A percentile compares a stretch with the other conserved stretches of the same genome.
phyloP scores from a whole-genome alignment of 2,797 vertebrate species.

The Dallia pectoralis region DNA sequence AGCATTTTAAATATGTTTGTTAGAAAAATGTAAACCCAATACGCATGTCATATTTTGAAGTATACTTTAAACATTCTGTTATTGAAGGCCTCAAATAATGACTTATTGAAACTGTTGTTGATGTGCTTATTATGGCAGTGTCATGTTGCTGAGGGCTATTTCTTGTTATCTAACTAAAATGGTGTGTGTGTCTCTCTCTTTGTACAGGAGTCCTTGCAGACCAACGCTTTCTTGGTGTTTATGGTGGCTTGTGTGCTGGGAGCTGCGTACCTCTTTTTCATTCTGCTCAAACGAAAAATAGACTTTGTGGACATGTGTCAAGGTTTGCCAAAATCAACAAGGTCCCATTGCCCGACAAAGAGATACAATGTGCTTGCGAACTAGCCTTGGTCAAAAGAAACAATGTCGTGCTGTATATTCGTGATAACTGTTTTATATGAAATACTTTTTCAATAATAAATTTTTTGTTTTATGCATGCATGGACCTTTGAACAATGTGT shows the following conservation, averaged over 20 bases:
- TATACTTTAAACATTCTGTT: no score
- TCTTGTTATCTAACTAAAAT: neutral
- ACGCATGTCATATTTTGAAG: no score
- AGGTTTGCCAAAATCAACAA: slow-evolving; percentile 89
- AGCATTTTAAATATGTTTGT: no score
- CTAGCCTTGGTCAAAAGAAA: slow-evolving; percentile 17
- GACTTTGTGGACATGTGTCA: slow-evolving; percentile 86
- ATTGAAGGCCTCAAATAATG: no score
- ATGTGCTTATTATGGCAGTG: neutral
- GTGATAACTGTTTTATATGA: neutral
- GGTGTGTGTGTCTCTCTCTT: slow-evolving; percentile 33
- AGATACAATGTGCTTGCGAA: slow-evolving; percentile 65
- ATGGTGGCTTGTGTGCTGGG: slow-evolving; percentile 77
- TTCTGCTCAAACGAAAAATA: slow-evolving; percentile 96
- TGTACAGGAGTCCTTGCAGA: slow-evolving; percentile 79
- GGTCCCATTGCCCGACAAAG: slow-evolving; percentile 55
- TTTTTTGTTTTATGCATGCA: no score
- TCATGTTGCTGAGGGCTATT: neutral
- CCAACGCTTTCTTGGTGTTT: slow-evolving; percentile 89
- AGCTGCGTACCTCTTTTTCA: slow-evolving; percentile 77
- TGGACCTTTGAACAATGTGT: no score
- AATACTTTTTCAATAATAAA: neutral
- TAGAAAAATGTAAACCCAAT: no score
- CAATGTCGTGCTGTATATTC: no score
- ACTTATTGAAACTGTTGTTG: neutral